Base-by-base conservation (phyloP, 2,113 vertebrate species). In the Zootoca vivipara region DNA sequence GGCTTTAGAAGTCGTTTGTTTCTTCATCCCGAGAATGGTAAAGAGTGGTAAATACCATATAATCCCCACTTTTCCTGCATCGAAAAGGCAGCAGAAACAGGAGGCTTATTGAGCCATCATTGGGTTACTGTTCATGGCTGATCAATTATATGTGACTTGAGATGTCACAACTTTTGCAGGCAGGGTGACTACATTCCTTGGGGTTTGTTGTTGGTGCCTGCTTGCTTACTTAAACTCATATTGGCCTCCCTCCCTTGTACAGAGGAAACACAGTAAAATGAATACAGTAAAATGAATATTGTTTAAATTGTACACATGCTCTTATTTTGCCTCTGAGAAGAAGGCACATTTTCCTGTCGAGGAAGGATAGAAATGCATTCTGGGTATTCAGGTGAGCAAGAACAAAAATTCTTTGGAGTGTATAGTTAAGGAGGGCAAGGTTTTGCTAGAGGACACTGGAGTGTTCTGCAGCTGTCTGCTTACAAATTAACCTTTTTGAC, bases 1-100 rank as follows among this genome's bases (percentile, higher is more conserved):
- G 2, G 64, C 26, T 87, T 87, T 78, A 85, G 77, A 30, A 56
- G 58, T 75, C 38, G 52, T 30, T 74, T 72, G 69, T 22, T 82
- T 81, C 85, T 86, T 92, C n/a, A n/a, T 10, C 46, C 67, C 87
- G 70, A 85, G 28, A 1, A 20, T 87, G 28, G 80, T 56, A 46
- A 81, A 62, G 58, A 62, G 15, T 18, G 58, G 58, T 46, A 73
- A 8, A 77, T 40, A 75, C 18, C 46, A 74, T 7, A 1, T 3
- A 87, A 26, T 18, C 52, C 42, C 30, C 65, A 78, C 70, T 62
- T 15, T 62, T 62, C 18, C 58, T 18, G 26, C 67, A 56, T 69
- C 62, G 0, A 1, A 26, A 0, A 35, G 81, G 69, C 74, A 77
- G 74, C 24, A 46, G 10, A 77, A 46, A 46, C 40, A 77, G 38